phyloP scores from a whole-genome alignment of 2,888 invertebrate species.

The Synanthedon vespiformis region DNA sequence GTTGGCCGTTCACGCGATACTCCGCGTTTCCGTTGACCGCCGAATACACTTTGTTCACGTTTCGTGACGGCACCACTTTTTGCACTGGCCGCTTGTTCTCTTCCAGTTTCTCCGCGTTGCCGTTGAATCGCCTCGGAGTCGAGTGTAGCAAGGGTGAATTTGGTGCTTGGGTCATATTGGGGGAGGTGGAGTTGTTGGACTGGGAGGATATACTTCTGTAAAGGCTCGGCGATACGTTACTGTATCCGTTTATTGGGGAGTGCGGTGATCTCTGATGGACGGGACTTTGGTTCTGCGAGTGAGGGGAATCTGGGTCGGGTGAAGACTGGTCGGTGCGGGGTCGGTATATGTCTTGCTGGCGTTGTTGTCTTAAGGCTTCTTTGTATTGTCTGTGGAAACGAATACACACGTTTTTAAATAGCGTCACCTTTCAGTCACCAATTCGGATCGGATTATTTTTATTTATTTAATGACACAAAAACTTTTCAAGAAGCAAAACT shows the following conservation, averaged over 20 bases:
- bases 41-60: slow-evolving; percentile 64
- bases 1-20: slow-evolving; percentile 40
- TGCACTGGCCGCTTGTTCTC: slow-evolving; percentile 79
- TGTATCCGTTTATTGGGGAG: slow-evolving; percentile 66
- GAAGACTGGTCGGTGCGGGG: slow-evolving; percentile 73
- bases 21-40: slow-evolving; percentile 60
- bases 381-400: slow-evolving; percentile 81
- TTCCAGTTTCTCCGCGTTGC: slow-evolving; percentile 45
- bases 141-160: slow-evolving; percentile 60
- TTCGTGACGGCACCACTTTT: slow-evolving; percentile 84
- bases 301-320: slow-evolving; percentile 67
- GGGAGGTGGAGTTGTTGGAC: slow-evolving; percentile 30
- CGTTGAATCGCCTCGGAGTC: slow-evolving; percentile 60
- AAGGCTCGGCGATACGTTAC: slow-evolving; percentile 66
- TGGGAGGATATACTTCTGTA: slow-evolving; percentile 48
- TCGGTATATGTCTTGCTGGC: slow-evolving; percentile 84
- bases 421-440: no score
- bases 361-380: slow-evolving; percentile 87
- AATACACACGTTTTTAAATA: no score
- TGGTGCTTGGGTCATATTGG: slow-evolving; percentile 47
- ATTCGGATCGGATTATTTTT: no score
- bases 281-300: slow-evolving; percentile 64
- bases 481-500: no score
- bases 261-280: slow-evolving; percentile 45
- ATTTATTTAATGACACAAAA: no score